Base-by-base conservation (phyloP, 2,888 invertebrate species). In the Lymantria dispar region DNA sequence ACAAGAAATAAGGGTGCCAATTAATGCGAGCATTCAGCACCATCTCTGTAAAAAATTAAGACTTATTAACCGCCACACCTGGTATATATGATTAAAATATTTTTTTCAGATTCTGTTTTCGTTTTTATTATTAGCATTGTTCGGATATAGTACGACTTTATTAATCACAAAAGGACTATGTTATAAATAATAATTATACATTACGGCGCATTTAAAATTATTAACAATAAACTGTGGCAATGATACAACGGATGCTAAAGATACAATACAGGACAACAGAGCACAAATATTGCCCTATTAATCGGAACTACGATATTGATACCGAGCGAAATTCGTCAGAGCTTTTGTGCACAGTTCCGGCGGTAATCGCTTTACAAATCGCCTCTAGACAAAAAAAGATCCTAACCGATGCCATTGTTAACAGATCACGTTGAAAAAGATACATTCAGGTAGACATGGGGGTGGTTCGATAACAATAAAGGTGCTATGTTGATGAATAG, bases 301-400 rank as follows among this genome's bases (percentile, higher is more conserved):
- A 83, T 85, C 85, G 86, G 85, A 88, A 87, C 87, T 86, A 77
- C 75, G 87, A 85, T 84, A 89, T 75, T 78, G 87, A 90, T 88
- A 87, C 80, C 78, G 69, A 76, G 47, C 75, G 72, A 77, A 81
- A 82, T 83, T 82, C 80, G 83, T 83, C 81, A 78, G 75, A 72
- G 75, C 82, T 77, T 83, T 88, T 90, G 87, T 88, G 73, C 75
- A 64, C 65, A 84, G 83, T 83, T 87, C 89, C 90, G 87, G 81
- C 80, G 76, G 81, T 87, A 84, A 88, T 83, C 81, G 80, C 62
- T 80, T 78, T 64, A 86, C 81, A 80, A 79, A 85, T 76, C 72
- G 73, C 52, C 58, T 64, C 62, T 54, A 72, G 74, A 68, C 74
- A 73, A 83, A 85, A 83, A 86, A 83, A 5, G 22, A 77, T 56